Conservation (phyloP, 2,888 invertebrate species). For the Urechis unicinctus region DNA sequence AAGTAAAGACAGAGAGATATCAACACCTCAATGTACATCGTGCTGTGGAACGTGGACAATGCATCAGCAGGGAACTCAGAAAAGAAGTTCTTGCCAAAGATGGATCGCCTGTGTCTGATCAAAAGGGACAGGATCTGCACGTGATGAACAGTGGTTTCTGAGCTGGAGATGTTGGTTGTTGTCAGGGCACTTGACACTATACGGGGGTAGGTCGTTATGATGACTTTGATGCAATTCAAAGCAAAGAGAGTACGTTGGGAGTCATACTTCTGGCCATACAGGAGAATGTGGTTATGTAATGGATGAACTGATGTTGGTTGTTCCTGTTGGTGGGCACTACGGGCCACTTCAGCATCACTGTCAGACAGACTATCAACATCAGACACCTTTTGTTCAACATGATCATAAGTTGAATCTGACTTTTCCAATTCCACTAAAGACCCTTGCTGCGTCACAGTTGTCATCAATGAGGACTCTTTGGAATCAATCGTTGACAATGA, state of each 20-base stretch:
- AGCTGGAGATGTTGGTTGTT: constrained; percentile 63
- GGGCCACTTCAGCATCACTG: neutral
- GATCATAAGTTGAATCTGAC: constrained; percentile 31
- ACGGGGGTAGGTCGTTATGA: constrained; percentile 65
- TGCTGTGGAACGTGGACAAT: constrained; percentile 65
- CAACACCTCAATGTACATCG: constrained; percentile 75
- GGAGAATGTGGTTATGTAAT: constrained; percentile 71
- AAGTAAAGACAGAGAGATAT: constrained; percentile 69
- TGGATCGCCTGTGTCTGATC: constrained; percentile 71
- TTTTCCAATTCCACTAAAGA: constrained; percentile 2
- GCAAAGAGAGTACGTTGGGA: constrained; percentile 69
- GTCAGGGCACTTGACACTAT: constrained; percentile 70
- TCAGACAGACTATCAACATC: constrained; percentile 7
- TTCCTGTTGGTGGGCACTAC: no score
- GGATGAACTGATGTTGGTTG: no score
- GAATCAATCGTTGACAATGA: neutral
- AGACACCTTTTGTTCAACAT: constrained; percentile 25
- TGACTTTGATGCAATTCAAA: constrained; percentile 67
- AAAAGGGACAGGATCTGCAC: constrained; percentile 59
- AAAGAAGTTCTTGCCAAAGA: constrained; percentile 61
- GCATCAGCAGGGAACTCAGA: constrained; percentile 57
- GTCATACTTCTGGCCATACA: constrained; percentile 75
- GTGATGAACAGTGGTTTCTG: constrained; percentile 34
- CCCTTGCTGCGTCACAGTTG: neutral
- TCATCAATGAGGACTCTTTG: neutral